phyloP scores from a whole-genome alignment of 2,113 vertebrate genomes.

The Sinocyclocheilus rhinocerous region DNA sequence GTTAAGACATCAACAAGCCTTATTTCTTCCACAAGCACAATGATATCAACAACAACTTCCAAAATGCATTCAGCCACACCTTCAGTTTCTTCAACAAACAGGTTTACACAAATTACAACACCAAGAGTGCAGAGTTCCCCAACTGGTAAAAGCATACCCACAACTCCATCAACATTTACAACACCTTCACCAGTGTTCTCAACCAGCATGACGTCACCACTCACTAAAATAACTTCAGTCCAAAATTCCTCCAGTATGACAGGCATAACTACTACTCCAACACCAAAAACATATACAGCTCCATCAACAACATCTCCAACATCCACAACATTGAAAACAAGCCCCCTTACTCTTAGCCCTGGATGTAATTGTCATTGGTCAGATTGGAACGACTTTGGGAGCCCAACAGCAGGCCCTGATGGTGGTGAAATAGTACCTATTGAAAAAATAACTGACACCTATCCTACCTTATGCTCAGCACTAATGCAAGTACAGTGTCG shows the following conservation, averaged over 20 bases:
- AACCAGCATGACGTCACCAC: background rate
- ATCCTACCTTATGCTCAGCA: background rate
- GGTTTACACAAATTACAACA: background rate
- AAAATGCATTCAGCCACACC: background rate
- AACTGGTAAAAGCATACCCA: background rate
- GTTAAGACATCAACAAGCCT: too few species aligned
- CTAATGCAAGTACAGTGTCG: constrained; percentile 38
- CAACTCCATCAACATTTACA: background rate
- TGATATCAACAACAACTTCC: background rate
- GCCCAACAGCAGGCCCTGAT: constrained; percentile 34
- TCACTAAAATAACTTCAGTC: background rate
- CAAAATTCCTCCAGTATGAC: background rate
- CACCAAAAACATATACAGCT: constrained; percentile 24
- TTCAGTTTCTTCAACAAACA: background rate
- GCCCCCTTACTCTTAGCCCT: background rate
- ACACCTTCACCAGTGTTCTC: background rate
- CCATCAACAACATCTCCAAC: background rate
- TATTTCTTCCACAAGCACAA: background rate
- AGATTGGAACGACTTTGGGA: constrained; percentile 41
- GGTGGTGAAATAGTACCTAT: constrained; percentile 50
- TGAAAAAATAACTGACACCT: constrained; percentile 20
- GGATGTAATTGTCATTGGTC: constrained; percentile 34
- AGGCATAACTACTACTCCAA: background rate
- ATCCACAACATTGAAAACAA: background rate
- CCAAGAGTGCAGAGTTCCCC: background rate